phyloP scores from a whole-genome alignment of 2,113 vertebrate species.

The Cichladusa arquata region DNA sequence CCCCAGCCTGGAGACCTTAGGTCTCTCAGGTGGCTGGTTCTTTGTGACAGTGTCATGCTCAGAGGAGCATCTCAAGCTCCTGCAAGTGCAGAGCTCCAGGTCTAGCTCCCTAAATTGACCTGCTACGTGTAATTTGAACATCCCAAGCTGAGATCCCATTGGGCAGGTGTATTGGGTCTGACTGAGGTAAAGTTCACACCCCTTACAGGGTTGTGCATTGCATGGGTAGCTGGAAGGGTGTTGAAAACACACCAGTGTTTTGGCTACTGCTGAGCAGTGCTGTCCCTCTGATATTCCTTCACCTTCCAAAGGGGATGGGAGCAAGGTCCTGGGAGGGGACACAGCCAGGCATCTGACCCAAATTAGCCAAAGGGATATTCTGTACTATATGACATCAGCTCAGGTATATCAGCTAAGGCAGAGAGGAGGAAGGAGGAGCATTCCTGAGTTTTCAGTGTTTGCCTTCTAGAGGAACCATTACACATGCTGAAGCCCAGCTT shows the following conservation, averaged over 20 bases:
- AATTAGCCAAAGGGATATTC: background rate
- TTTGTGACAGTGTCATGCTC: background rate
- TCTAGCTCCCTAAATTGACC: background rate
- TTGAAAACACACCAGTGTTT: background rate
- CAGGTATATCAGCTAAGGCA: background rate
- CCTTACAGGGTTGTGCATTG: background rate
- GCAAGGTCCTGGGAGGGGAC: background rate
- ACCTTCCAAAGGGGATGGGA: background rate
- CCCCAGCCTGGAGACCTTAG: background rate
- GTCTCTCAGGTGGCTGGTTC: background rate
- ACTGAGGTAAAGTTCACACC: background rate
- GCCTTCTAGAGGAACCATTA: fast-evolving
- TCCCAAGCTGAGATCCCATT: background rate
- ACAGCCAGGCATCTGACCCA: background rate
- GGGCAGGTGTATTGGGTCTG: background rate
- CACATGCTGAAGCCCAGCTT: background rate
- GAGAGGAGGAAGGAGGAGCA: background rate
- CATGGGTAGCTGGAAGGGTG: background rate
- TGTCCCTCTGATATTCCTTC: background rate
- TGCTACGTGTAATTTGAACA: background rate
- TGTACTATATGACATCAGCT: background rate
- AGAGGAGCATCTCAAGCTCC: background rate
- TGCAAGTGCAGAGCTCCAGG: background rate
- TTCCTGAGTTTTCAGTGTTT: background rate
- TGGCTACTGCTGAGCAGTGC: background rate